phyloP scores from a whole-genome alignment of 1,140 invertebrate species.

The Apis mellifera region Amel_HAv3.1 CM009934.2:13332001-13332500 shows the following conservation, averaged over 20 bases:
- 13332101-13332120: slow-evolving; percentile 34
- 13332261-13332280: slow-evolving; percentile 30
- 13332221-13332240: background rate
- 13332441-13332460: slow-evolving; percentile 42
- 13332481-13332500: slow-evolving; percentile 14
- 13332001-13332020: slow-evolving; percentile 24
- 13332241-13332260: slow-evolving; percentile 16
- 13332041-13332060: slow-evolving; percentile 61
- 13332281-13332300: slow-evolving; percentile 46
- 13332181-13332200: slow-evolving; percentile 48
- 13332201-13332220: slow-evolving; percentile 31
- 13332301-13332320: slow-evolving; percentile 58
- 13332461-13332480: slow-evolving; percentile 42
- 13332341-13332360: slow-evolving; percentile 75
- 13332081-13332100: slow-evolving; percentile 19
- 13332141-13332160: slow-evolving; percentile 47
- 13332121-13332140: slow-evolving; percentile 51
- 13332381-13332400: slow-evolving; percentile 66
- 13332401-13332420: slow-evolving; percentile 44
- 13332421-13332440: slow-evolving; percentile 19
- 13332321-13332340: slow-evolving; percentile 72
- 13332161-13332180: slow-evolving; percentile 55
- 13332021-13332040: slow-evolving; percentile 29
- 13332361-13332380: slow-evolving; percentile 76
- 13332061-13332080: slow-evolving; percentile 27